Conservation (phyloP, 2,888 invertebrate species). For the Gastrophysa polygoni region DNA sequence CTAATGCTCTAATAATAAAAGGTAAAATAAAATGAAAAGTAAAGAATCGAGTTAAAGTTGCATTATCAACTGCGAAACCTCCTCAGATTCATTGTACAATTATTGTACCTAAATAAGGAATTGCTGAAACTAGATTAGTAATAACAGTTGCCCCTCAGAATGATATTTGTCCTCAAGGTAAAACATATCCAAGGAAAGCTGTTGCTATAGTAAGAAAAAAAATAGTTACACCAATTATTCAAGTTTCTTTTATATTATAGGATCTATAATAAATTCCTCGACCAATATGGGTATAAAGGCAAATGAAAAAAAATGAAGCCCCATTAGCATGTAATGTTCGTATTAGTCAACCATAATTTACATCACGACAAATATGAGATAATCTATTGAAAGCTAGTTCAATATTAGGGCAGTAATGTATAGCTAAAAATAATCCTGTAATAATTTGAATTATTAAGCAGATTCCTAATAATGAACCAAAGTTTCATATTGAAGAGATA, state of each 20-base stretch:
- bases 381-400: slow-evolving; percentile 70
- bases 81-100: slow-evolving; percentile 78
- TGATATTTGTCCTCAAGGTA: slow-evolving; percentile 83
- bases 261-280: slow-evolving; percentile 66
- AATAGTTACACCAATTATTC: slow-evolving; percentile 70
- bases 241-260: slow-evolving; percentile 62
- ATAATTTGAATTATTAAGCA: slow-evolving; percentile 70
- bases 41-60: slow-evolving; percentile 79
- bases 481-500: slow-evolving; percentile 72
- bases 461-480: slow-evolving; percentile 69
- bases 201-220: slow-evolving; percentile 72
- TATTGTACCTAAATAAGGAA: slow-evolving; percentile 69
- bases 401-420: slow-evolving; percentile 71
- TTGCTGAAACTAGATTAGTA: slow-evolving; percentile 71
- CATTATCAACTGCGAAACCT: slow-evolving; percentile 75
- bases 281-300: slow-evolving; percentile 70
- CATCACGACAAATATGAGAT: slow-evolving; percentile 72
- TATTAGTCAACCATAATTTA: slow-evolving; percentile 72
- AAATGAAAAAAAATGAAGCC: slow-evolving; percentile 75
- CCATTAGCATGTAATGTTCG: slow-evolving; percentile 73
- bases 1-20: slow-evolving; percentile 67
- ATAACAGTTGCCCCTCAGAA: slow-evolving; percentile 75
- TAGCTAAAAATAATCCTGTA: slow-evolving; percentile 71
- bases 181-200: slow-evolving; percentile 78
- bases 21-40: slow-evolving; percentile 76